phyloP scores from a whole-genome alignment of 2,113 vertebrate genomes.

The Sciurus niger region DNA sequence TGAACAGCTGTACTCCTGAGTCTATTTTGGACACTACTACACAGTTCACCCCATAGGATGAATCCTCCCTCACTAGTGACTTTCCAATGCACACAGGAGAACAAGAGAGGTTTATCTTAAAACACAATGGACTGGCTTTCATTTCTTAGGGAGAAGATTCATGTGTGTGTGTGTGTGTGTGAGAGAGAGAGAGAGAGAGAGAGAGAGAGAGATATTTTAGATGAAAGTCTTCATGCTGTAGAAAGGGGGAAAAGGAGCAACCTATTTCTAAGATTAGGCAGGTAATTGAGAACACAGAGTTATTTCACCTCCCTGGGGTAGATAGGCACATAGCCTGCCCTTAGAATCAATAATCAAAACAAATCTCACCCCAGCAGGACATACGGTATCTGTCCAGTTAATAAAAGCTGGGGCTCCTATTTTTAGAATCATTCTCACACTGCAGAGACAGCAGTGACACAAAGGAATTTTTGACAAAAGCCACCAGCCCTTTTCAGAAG shows the following conservation, averaged over 20 bases:
- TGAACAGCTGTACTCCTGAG: accelerated
- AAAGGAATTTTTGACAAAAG: slow-evolving; percentile 61
- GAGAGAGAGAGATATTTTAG: background rate
- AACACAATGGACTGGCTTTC: background rate
- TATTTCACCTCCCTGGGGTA: background rate
- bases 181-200: background rate
- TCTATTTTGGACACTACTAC: background rate
- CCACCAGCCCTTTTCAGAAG: slow-evolving; percentile 24
- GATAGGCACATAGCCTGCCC: background rate
- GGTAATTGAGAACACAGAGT: slow-evolving; percentile 36
- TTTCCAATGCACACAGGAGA: background rate
- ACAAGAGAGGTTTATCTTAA: background rate
- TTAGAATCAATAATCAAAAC: slow-evolving; percentile 74
- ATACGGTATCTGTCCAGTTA: slow-evolving; percentile 33
- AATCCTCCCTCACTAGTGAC: background rate
- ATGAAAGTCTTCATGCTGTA: background rate
- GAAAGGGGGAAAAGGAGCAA: slow-evolving; percentile 35
- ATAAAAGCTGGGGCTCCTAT: slow-evolving; percentile 65
- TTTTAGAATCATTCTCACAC: slow-evolving; percentile 74
- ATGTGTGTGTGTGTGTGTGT: background rate
- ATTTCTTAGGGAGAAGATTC: background rate
- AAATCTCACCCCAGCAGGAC: slow-evolving; percentile 66
- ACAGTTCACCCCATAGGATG: background rate
- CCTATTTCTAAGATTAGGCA: slow-evolving; percentile 34
- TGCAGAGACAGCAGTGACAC: slow-evolving; percentile 54